Conservation (phyloP, 2,888 invertebrate genomes). For the Zelleria hepariella region DNA sequence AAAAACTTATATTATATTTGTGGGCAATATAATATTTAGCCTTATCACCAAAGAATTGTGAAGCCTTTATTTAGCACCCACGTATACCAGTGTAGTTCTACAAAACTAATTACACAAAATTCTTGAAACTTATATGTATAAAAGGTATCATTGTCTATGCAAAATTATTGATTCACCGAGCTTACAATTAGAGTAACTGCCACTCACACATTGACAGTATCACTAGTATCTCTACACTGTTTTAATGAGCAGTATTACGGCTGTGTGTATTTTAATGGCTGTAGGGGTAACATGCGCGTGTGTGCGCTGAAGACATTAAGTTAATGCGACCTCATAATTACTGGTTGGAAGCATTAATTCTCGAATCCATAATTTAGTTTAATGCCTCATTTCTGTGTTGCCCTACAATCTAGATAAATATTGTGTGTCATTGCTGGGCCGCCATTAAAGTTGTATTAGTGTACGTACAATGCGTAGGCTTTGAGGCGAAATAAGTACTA, state of each 20-base stretch:
- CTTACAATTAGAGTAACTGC: not conserved
- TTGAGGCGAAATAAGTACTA: too few relatives aligned
- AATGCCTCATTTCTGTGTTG: constrained; percentile 65
- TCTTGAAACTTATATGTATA: not conserved
- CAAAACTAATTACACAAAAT: too few relatives aligned
- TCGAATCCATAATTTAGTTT: constrained; percentile 69
- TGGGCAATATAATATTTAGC: too few relatives aligned
- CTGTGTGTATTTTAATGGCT: constrained; percentile 13
- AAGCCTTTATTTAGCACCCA: too few relatives aligned
- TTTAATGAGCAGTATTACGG: not conserved
- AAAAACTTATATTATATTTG: too few relatives aligned
- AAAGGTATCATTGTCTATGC: not conserved
- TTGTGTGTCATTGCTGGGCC: constrained; percentile 46
- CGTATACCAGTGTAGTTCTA: too few relatives aligned
- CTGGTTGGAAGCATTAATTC: constrained; percentile 66
- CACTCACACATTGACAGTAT: not conserved
- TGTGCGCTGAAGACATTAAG: constrained; percentile 62
- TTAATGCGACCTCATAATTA: constrained; percentile 71
- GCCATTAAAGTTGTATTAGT: constrained; percentile 45
- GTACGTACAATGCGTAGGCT: not conserved
- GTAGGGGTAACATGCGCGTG: constrained; percentile 21
- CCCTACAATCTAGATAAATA: constrained; percentile 68
- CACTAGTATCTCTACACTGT: not conserved
- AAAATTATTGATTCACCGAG: not conserved
- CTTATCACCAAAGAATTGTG: too few relatives aligned